Percentiles rank a stretch among this genome's conserved stretches.
Evolutionary conservation across 2,797 vertebrate species (phyloP).

Genomic region (Hozukius guyotensis): DNA sequence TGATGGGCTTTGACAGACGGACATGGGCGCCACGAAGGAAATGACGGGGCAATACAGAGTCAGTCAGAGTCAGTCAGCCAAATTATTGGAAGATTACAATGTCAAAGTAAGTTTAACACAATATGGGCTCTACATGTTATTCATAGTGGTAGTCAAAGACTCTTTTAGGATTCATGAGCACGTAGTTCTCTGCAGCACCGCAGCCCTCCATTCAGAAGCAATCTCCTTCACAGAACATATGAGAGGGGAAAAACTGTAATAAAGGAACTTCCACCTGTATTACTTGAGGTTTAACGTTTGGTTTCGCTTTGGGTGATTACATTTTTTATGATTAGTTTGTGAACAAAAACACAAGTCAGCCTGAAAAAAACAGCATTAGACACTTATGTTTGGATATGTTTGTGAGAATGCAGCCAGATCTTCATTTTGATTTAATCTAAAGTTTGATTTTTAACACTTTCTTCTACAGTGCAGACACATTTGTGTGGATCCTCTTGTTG

Average conservation of each 20-base stretch:
- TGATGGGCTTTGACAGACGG: conserved; percentile 57
- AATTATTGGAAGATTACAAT: conserved; percentile 67
- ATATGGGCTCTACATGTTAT: conserved; percentile 38
- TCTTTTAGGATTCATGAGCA: conserved; percentile 18
- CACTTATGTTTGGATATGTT: background rate
- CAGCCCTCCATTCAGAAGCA: background rate
- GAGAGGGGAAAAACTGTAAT: background rate
- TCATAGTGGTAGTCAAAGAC: conserved; percentile 24
- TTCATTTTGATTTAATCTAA: background rate
- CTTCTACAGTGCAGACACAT: background rate
- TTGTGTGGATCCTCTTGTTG: background rate
- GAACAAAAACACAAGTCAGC: background rate
- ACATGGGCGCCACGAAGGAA: conserved; percentile 30
- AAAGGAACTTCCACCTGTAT: background rate
- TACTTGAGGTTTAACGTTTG: background rate
- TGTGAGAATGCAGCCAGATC: background rate
- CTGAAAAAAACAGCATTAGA: background rate
- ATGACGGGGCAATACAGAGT: conserved; percentile 51
- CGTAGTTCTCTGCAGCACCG: background rate
- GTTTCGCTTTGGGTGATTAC: background rate
- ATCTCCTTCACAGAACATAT: conserved; percentile 1
- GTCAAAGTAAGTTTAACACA: conserved; percentile 52
- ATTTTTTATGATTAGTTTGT: background rate
- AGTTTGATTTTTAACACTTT: background rate
- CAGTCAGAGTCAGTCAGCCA: conserved; percentile 56